A percentile compares a stretch with the other conserved stretches of the same genome.
Conservation (phyloP, 2,797 vertebrate genomes). For the Galago senegalensis region DNA sequence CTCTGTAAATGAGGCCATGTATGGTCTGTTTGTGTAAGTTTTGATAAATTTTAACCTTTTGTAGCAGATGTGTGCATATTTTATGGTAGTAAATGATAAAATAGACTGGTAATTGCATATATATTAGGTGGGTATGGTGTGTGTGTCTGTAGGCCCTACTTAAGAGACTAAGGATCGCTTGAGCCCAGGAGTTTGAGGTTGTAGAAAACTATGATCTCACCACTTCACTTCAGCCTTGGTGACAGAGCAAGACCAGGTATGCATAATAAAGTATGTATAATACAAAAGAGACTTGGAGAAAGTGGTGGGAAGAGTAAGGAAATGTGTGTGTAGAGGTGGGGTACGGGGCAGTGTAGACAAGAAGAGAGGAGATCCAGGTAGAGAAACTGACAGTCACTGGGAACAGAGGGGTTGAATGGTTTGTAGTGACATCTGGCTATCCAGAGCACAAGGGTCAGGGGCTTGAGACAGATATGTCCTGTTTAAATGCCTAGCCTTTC, state of each 20-base stretch:
- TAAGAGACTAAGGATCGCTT: too few relatives aligned
- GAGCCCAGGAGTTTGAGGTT: too few relatives aligned
- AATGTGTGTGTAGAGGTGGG: too few relatives aligned
- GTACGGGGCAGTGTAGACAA: too few relatives aligned
- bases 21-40: background rate
- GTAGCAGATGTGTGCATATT: background rate
- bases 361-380: background rate
- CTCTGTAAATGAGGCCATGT: background rate
- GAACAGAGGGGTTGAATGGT: background rate
- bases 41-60: background rate
- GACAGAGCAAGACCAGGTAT: too few relatives aligned
- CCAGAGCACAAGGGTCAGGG: background rate
- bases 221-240: too few relatives aligned
- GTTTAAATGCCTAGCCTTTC: background rate
- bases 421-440: background rate
- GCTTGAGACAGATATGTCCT: background rate
- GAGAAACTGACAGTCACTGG: background rate
- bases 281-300: background rate
- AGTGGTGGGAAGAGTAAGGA: background rate
- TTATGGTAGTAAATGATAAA: background rate
- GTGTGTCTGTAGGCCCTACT: too few relatives aligned
- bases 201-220: too few relatives aligned
- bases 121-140: background rate
- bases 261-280: background rate
- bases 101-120: background rate